These are phyloP conservation scores for Drosophila mayaguana DNA, from an alignment of 2,888 invertebrate genomes.

Conservation along the genomic window DNA sequence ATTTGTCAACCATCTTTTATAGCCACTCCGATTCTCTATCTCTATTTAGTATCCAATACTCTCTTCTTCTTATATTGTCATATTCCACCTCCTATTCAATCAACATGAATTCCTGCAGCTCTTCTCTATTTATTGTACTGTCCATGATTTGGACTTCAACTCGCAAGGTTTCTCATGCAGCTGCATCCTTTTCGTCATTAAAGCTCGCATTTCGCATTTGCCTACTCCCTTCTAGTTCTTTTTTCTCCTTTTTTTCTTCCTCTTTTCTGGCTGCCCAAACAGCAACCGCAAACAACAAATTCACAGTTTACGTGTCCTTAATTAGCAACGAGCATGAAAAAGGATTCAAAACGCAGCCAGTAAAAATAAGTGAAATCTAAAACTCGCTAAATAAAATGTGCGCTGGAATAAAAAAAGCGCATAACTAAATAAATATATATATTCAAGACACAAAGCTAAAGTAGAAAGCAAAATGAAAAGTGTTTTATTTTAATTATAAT, in stretches of 20 bases:
- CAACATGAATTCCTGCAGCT: not conserved
- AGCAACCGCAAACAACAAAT: constrained; percentile 18
- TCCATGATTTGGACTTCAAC: not conserved
- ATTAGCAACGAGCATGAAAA: constrained; percentile 56
- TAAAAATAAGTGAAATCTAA: constrained; percentile 37
- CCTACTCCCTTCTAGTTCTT: not conserved
- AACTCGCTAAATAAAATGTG: constrained; percentile 46
- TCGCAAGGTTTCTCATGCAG: not conserved
- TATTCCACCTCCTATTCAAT: no score
- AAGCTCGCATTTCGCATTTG: not conserved
- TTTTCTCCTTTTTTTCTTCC: not conserved
- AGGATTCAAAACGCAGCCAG: constrained; percentile 24
- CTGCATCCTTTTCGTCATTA: not conserved
- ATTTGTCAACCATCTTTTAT: no score
- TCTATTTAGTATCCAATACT: not conserved
- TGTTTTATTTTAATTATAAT: constrained; percentile 37
- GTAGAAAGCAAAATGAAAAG: constrained; percentile 28
- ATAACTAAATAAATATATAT: constrained; percentile 23
- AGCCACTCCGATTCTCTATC: not conserved
- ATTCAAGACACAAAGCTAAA: constrained; percentile 25
- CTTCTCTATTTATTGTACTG: not conserved
- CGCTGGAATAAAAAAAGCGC: constrained; percentile 50
- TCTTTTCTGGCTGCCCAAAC: not conserved
- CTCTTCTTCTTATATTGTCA: not conserved
- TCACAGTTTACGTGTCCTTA: constrained; percentile 50